Evolutionary conservation across 2,888 invertebrate species (phyloP).

Genomic region (Teleiodes luculella): DNA sequence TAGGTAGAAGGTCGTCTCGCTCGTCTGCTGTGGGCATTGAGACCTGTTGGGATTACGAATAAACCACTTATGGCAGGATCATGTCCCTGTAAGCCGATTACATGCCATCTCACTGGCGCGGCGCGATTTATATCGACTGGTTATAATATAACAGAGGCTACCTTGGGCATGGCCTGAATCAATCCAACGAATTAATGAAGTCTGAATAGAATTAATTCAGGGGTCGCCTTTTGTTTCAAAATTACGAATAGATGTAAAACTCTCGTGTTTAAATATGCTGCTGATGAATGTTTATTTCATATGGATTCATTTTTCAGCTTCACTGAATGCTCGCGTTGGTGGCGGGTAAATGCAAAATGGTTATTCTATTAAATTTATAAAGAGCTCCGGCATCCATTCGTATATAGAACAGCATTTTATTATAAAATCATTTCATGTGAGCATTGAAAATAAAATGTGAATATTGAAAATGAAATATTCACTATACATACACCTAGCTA

Average conservation of each 20-base stretch:
- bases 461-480: too few relatives aligned
- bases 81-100: conserved; percentile 1
- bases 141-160: too few relatives aligned
- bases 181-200: too few relatives aligned
- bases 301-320: not conserved
- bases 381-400: not conserved
- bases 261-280: not conserved
- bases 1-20: not conserved
- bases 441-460: too few relatives aligned
- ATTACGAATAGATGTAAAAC: not conserved
- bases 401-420: not conserved
- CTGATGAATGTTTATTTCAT: not conserved
- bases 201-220: too few relatives aligned
- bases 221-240: too few relatives aligned
- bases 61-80: conserved; percentile 10
- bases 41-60: conserved; percentile 19
- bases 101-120: not conserved
- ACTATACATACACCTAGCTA: not conserved
- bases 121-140: not conserved
- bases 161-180: too few relatives aligned
- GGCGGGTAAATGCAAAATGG: not conserved
- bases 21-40: not conserved
- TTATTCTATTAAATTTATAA: not conserved
- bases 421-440: too few relatives aligned
- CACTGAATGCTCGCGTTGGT: not conserved